Conservation (phyloP, 2,888 invertebrate species). For the Desoria tigrina region DNA sequence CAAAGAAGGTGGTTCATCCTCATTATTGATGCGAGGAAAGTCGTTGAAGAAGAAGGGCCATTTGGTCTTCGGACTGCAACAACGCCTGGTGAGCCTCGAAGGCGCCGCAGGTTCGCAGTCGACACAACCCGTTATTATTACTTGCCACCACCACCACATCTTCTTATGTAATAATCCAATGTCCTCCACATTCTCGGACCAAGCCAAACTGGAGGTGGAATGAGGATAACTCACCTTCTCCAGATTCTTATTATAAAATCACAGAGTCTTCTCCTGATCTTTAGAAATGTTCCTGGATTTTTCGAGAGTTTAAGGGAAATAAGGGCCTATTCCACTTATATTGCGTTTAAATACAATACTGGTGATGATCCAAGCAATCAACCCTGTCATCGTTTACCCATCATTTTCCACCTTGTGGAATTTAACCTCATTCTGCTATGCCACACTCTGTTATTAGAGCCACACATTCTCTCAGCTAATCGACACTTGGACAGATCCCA, state of each 20-base stretch:
- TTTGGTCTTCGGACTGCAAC: slow-evolving; percentile 42
- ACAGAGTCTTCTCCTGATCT: no score
- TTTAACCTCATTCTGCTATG: slow-evolving; percentile 6
- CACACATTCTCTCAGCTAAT: slow-evolving; percentile 4
- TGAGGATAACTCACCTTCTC: slow-evolving; percentile 48
- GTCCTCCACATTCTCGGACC: no score
- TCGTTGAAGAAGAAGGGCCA: slow-evolving; percentile 26
- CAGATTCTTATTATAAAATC: no score
- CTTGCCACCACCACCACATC: slow-evolving; percentile 33
- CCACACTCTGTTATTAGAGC: slow-evolving; percentile 8
- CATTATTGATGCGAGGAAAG: slow-evolving; percentile 32
- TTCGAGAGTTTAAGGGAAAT: no score
- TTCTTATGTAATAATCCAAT: not conserved
- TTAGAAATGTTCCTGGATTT: no score
- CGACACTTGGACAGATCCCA: not conserved
- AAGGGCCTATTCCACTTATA: no score
- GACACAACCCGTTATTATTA: slow-evolving; percentile 47
- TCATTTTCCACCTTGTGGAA: slow-evolving; percentile 45
- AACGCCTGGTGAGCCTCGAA: slow-evolving; percentile 43
- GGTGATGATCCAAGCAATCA: slow-evolving; percentile 43
- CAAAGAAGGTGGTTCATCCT: slow-evolving; percentile 42
- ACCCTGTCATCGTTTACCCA: slow-evolving; percentile 49
- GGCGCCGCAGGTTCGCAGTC: slow-evolving; percentile 46
- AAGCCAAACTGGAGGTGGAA: no score
- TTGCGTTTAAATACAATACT: no score